Conservation (phyloP, 2,113 vertebrate species). For the Rhinopomastus cyanomelas region DNA sequence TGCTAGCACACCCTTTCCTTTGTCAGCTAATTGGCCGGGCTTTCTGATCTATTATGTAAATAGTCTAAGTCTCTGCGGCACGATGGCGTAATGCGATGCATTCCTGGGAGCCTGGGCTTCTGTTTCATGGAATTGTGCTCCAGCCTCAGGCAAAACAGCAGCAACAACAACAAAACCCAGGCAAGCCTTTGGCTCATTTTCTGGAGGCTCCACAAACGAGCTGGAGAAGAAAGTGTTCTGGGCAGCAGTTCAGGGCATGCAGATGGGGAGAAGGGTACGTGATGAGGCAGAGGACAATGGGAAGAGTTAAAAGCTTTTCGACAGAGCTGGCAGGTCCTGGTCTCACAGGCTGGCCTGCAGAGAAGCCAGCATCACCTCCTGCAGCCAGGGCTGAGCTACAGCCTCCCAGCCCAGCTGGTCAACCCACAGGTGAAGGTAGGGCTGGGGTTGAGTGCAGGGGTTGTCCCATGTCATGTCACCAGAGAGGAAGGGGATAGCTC, state of each 20-base stretch:
- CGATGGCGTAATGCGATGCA: slow-evolving; percentile 15
- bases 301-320: background rate
- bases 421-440: background rate
- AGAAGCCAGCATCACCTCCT: background rate
- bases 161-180: background rate
- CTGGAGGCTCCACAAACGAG: background rate
- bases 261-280: background rate
- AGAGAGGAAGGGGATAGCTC: background rate
- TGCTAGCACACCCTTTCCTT: slow-evolving; percentile 32
- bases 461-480: background rate
- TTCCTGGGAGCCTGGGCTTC: slow-evolving; percentile 55
- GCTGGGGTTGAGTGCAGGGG: background rate
- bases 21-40: slow-evolving; percentile 50
- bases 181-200: background rate
- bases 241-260: slow-evolving; percentile 33
- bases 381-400: background rate
- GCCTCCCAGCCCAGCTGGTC: background rate
- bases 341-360: background rate
- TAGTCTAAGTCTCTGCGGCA: slow-evolving; percentile 27
- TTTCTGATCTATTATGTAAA: slow-evolving; percentile 64
- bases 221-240: slow-evolving; percentile 55
- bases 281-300: background rate
- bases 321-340: background rate
- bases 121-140: slow-evolving; percentile 24
- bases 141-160: slow-evolving; percentile 21